Percentiles rank a stretch among this genome's conserved stretches.
Conservation (phyloP, 2,113 vertebrate genomes). For the Stigmatopora nigra region DNA sequence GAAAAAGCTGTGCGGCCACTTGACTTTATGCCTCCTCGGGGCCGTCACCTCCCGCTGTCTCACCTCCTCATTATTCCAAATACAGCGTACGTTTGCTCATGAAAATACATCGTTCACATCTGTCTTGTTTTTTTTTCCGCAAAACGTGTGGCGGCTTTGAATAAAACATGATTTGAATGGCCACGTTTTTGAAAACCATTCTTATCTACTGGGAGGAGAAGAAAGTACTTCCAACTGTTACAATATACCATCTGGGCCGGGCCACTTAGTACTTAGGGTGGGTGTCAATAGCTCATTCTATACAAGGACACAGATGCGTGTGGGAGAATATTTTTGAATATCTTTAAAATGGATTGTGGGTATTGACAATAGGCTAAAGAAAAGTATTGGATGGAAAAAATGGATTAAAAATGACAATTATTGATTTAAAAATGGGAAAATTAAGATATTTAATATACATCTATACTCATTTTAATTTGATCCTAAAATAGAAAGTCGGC, state of each 20-base stretch:
- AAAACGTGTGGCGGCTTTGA: not conserved
- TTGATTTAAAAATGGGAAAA: too few relatives aligned
- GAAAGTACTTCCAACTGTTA: not conserved
- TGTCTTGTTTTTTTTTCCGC: slow-evolving; percentile 1
- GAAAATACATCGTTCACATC: slow-evolving; percentile 4
- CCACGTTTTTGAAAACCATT: not conserved
- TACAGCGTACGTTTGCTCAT: not conserved
- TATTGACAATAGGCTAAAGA: not conserved
- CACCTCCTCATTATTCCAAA: slow-evolving; percentile 46
- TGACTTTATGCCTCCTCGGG: slow-evolving; percentile 32
- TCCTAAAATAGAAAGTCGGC: too few relatives aligned
- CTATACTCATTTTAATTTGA: too few relatives aligned
- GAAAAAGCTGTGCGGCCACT: slow-evolving; percentile 33
- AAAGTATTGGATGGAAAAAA: too few relatives aligned
- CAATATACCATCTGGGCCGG: not conserved
- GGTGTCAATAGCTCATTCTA: not conserved
- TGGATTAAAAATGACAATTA: too few relatives aligned
- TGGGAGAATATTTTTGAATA: not conserved
- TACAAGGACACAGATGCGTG: not conserved
- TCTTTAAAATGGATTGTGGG: not conserved
- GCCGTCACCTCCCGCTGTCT: slow-evolving; percentile 45
- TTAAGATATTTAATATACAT: too few relatives aligned
- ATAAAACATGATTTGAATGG: slow-evolving; percentile 3
- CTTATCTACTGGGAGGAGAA: not conserved
- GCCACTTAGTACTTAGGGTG: not conserved